phyloP scores from a whole-genome alignment of 2,113 vertebrate genomes.

The Eurypyga helias region DNA sequence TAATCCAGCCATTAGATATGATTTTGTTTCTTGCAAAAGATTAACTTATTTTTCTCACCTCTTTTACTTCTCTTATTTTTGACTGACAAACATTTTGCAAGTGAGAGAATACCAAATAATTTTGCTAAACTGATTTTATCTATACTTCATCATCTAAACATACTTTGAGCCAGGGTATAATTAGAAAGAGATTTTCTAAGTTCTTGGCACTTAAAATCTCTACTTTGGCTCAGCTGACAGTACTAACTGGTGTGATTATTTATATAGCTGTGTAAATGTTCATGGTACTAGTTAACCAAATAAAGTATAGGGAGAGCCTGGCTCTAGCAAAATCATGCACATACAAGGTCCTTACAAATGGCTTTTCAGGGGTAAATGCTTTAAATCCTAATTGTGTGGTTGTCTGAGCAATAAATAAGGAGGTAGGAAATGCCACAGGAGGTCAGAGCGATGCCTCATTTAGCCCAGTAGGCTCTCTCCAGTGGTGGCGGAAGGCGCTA shows the following conservation, averaged over 20 bases:
- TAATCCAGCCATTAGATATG: neutral
- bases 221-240: neutral
- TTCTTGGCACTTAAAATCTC: conserved; percentile 22
- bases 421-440: neutral
- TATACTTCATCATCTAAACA: conserved; percentile 33
- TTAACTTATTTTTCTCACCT: conserved; percentile 37
- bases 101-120: conserved; percentile 23
- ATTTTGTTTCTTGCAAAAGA: neutral
- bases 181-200: conserved; percentile 55
- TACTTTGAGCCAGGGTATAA: conserved; percentile 31
- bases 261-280: conserved; percentile 11
- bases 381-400: neutral
- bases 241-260: conserved; percentile 30
- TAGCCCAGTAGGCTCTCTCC: neutral
- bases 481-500: neutral
- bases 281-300: conserved; percentile 5
- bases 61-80: conserved; percentile 30
- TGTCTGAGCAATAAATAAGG: neutral
- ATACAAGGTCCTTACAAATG: neutral
- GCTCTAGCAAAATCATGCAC: neutral
- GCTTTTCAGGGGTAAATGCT: neutral
- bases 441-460: neutral
- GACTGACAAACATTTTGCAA: neutral
- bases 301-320: conserved; percentile 2
- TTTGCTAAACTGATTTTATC: conserved; percentile 49